These are phyloP conservation scores for Pollenia amentaria DNA, from an alignment of 2,888 invertebrate genomes.

Conservation along the genomic window DNA sequence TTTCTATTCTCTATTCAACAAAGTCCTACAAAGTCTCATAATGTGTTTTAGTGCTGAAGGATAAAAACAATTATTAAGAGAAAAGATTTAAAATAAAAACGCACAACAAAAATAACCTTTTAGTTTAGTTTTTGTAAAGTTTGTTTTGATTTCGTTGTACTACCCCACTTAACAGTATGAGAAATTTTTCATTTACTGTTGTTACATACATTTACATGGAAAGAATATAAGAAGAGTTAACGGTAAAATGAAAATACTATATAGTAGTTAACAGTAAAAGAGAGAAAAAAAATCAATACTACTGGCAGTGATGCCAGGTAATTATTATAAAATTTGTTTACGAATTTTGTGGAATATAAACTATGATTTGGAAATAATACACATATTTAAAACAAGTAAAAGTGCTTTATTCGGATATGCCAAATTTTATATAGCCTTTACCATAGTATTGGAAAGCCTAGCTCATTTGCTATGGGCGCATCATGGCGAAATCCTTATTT, in stretches of 20 bases:
- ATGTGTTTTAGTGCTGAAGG: conserved; percentile 3
- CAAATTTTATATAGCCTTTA: too few species aligned
- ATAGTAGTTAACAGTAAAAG: conserved; percentile 34
- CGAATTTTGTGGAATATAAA: too few species aligned
- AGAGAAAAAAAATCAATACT: conserved; percentile 49
- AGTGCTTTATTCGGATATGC: too few species aligned
- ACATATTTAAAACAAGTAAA: too few species aligned
- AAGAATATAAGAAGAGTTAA: background rate
- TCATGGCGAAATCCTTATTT: too few species aligned
- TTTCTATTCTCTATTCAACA: conserved; percentile 2
- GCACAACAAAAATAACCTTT: conserved; percentile 32
- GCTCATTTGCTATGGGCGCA: too few species aligned
- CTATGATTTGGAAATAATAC: too few species aligned
- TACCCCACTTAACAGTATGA: conserved; percentile 5
- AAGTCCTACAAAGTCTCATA: conserved; percentile 4
- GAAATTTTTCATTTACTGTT: background rate
- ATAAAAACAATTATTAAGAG: conserved; percentile 10
- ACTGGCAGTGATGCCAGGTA: background rate
- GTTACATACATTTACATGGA: too few species aligned
- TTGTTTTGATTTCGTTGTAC: conserved; percentile 65
- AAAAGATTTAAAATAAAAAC: conserved; percentile 40
- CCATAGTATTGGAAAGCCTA: too few species aligned
- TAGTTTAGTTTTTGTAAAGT: conserved; percentile 43
- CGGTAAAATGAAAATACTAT: conserved; percentile 7
- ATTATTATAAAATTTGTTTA: too few species aligned